phyloP scores from a whole-genome alignment of 2,797 vertebrate genomes.

The Hapalemur alaotrensis region DNA sequence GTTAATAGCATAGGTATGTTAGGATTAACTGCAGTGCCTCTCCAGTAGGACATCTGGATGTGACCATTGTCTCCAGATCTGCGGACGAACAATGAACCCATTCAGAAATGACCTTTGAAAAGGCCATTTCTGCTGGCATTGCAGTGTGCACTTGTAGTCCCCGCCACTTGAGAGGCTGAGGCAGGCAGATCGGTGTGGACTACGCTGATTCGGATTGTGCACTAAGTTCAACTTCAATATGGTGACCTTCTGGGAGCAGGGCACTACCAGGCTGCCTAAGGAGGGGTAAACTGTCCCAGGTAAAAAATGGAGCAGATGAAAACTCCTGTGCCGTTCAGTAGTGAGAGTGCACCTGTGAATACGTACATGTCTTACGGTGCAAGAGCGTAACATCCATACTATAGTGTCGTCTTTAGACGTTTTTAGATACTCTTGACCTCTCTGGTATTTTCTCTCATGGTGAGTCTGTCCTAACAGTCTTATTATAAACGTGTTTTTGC shows the following conservation, averaged over 20 bases:
- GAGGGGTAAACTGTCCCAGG: not conserved
- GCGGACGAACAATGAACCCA: not conserved
- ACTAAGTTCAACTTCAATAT: not conserved
- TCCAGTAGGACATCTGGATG: not conserved
- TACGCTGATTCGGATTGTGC: not conserved
- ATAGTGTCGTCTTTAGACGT: too few species aligned
- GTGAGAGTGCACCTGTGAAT: too few species aligned
- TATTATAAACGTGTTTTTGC: not conserved
- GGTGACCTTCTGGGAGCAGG: not conserved
- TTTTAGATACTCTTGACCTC: too few species aligned
- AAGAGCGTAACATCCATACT: too few species aligned
- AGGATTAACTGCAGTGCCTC: not conserved
- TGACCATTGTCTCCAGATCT: not conserved
- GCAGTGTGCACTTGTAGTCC: too few species aligned
- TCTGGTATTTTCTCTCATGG: not conserved
- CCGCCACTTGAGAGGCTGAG: not conserved
- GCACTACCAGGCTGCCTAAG: not conserved
- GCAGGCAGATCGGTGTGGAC: too few species aligned
- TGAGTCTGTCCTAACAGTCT: not conserved
- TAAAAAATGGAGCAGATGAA: too few species aligned
- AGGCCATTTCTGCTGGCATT: not conserved
- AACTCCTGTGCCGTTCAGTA: too few species aligned
- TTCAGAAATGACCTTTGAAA: not conserved
- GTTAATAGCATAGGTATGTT: not conserved
- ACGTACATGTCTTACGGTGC: too few species aligned